A percentile compares a stretch with the other conserved stretches of the same genome.
These are phyloP conservation scores for Triplophysa dalaica DNA, from an alignment of 2,113 vertebrate genomes.

Conservation along the genomic window DNA sequence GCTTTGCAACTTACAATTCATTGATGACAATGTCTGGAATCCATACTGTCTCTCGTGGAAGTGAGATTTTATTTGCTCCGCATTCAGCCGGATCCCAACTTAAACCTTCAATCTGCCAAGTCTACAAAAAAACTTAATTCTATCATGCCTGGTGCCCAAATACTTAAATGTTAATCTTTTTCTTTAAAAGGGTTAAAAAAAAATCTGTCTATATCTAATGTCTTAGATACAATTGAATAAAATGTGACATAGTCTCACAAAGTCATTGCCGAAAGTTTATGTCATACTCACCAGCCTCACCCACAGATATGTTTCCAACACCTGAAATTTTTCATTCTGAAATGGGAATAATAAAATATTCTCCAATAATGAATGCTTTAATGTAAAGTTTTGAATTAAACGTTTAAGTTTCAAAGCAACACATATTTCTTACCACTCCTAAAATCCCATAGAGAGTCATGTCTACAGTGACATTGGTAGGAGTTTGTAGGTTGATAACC, in stretches of 20 bases:
- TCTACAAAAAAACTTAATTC: neutral
- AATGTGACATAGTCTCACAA: no score
- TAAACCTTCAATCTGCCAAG: slow-evolving; percentile 35
- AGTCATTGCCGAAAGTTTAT: no score
- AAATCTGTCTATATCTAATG: neutral
- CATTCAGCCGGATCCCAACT: slow-evolving; percentile 76
- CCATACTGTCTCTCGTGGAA: slow-evolving; percentile 78
- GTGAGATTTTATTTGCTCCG: slow-evolving; percentile 71
- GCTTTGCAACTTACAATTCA: slow-evolving; percentile 72
- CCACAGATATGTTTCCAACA: slow-evolving; percentile 80
- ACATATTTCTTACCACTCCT: slow-evolving; percentile 69
- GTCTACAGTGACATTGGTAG: slow-evolving; percentile 52
- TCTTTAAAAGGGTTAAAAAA: no score
- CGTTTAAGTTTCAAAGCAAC: neutral
- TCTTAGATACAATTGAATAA: no score
- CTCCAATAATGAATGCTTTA: neutral
- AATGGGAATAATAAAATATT: slow-evolving; percentile 31
- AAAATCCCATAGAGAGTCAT: slow-evolving; percentile 71
- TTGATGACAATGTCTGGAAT: slow-evolving; percentile 78
- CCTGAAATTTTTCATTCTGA: slow-evolving; percentile 78
- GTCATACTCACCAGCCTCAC: slow-evolving; percentile 68
- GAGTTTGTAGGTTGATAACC: slow-evolving; percentile 56
- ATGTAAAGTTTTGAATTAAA: neutral
- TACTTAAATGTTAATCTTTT: no score
- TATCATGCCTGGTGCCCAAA: no score